Base-by-base conservation (phyloP, 2,797 vertebrate genomes). In the Mormyrus hasselquistii region DNA sequence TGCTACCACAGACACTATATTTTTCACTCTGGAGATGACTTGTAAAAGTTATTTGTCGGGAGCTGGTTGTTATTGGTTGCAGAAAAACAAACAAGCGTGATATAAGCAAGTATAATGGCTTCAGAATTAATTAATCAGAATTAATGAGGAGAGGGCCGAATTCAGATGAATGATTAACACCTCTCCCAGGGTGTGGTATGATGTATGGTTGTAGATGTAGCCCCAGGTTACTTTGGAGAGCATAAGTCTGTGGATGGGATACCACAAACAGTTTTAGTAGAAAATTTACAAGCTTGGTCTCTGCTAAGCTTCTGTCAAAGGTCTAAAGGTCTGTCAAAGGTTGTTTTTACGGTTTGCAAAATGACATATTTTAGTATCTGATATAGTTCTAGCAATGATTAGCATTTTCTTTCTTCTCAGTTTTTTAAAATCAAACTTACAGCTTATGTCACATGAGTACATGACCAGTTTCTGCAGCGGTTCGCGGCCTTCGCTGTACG, bases 301-400 rank as follows among this genome's bases (percentile, higher is more conserved):
- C n/a, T 2, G 6, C 52, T 88, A 44, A 59, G n/a, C 52, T 84
- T 84, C 52, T 9, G 4, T 22, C 19, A 44, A 38, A 22, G 52
- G 41, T 53, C 2, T 44, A 22, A 38, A 41, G 8, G 41, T 59
- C 57, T 59, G 57, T 59, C n/a, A 38, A 22, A 29, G 88, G n/a
- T 2, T 49, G 53, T 53, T 50, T 44, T 47, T 83, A 83, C 41
- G 3, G 1, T 52, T 50, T 87, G 53, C 53, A 85, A 85, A 57
- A 59, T 84, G 14, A 49, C 29, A 65, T 16, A 89, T 52, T 85
- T 85, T 47, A 89, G 19, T 62, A n/a, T 84, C 79, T 86, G 59
- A 57, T 69, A 34, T 62, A 57, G 19, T 50, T 44, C 82, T 41
- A 88, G 4, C 3, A 65, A 22, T 1, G 79, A 83, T 49, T 83